Evolutionary conservation across 2,113 vertebrate species (phyloP).

Genomic region (Lepidothrix coronata): DNA sequence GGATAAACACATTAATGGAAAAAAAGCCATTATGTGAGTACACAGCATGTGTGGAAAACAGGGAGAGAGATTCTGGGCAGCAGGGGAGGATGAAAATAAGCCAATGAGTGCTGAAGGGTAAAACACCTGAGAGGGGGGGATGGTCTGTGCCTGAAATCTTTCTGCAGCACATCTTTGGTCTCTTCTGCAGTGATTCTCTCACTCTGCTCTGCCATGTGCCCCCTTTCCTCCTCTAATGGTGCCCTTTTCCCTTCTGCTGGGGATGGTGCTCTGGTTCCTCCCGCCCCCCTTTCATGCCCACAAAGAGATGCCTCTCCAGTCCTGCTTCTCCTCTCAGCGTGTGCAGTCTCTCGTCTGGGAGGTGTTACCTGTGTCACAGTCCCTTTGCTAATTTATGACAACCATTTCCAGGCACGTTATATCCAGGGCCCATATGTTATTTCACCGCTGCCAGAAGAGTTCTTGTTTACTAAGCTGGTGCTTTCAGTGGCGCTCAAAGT

Average conservation of each 20-base stretch:
- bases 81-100: not conserved
- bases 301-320: not conserved
- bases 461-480: not conserved
- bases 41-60: not conserved
- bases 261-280: accelerated
- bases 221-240: not conserved
- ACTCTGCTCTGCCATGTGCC: not conserved
- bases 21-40: not conserved
- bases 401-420: not conserved
- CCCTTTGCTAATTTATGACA: not conserved
- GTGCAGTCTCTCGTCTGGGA: not conserved
- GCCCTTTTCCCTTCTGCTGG: not conserved
- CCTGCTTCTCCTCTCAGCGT: not conserved
- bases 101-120: not conserved
- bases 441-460: not conserved
- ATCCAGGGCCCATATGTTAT: constrained; percentile 11
- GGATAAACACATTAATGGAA: not conserved
- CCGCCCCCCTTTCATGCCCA: not conserved
- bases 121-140: not conserved
- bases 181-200: not conserved
- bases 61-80: not conserved
- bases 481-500: not conserved
- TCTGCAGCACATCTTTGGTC: not conserved
- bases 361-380: not conserved
- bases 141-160: not conserved